Percentiles rank a stretch among this genome's conserved stretches.
These are phyloP conservation scores for Ryuthela nishihirai DNA, from an alignment of 2,888 invertebrate genomes.

Conservation along the genomic window DNA sequence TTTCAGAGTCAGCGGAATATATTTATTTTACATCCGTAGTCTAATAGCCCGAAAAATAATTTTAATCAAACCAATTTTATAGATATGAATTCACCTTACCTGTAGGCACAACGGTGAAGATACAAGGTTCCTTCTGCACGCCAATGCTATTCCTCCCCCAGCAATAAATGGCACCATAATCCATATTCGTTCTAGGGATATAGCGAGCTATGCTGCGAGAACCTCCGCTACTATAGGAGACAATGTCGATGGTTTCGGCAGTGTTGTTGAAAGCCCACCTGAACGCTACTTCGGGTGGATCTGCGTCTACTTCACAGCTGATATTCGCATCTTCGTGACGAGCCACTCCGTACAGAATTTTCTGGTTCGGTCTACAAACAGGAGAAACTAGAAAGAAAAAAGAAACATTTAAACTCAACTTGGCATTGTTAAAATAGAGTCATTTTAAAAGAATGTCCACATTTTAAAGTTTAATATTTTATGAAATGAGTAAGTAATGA, in stretches of 20 bases:
- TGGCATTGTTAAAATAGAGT: too few relatives aligned
- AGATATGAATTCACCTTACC: conserved; percentile 9
- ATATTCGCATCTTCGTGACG: conserved; percentile 37
- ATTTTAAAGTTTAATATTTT: too few relatives aligned
- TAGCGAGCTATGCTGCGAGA: conserved; percentile 36
- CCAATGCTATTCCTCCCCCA: conserved; percentile 44
- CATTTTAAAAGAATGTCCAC: too few relatives aligned
- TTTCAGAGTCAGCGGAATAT: too few relatives aligned
- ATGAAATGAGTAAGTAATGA: too few relatives aligned
- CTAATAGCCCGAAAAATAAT: too few relatives aligned
- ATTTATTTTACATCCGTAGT: too few relatives aligned
- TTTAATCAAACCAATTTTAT: too few relatives aligned
- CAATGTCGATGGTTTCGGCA: conserved; percentile 5
- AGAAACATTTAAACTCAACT: background rate
- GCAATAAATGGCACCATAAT: conserved; percentile 44
- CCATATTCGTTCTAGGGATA: conserved; percentile 42
- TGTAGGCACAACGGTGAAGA: conserved; percentile 50
- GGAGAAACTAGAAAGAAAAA: conserved; percentile 65
- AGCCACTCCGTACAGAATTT: conserved; percentile 40
- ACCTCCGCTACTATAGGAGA: background rate
- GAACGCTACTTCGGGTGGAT: conserved; percentile 62
- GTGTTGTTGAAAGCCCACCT: conserved; percentile 93
- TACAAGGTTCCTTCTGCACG: conserved; percentile 42
- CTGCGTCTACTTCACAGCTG: conserved; percentile 42
- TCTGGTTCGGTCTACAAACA: conserved; percentile 66